A percentile compares a stretch with the other conserved stretches of the same genome.
Evolutionary conservation across 2,888 invertebrate species (phyloP).

Genomic region (Caenorhabditis zanzibari): DNA sequence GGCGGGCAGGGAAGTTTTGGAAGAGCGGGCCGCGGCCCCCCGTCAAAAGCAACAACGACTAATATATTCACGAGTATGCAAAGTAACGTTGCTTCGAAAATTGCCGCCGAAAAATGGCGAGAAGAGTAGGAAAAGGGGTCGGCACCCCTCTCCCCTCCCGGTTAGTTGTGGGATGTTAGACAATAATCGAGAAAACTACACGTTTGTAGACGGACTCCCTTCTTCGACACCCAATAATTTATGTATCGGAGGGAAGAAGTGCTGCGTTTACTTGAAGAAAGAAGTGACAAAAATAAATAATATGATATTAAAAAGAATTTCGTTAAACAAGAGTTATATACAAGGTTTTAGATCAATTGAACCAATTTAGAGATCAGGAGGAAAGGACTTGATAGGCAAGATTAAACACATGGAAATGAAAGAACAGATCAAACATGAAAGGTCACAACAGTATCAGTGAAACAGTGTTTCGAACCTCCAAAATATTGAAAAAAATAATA

Average conservation of each 20-base stretch:
- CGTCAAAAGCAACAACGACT: slow-evolving; percentile 54
- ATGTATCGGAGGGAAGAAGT: slow-evolving; percentile 36
- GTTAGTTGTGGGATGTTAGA: slow-evolving; percentile 31
- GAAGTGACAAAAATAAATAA: slow-evolving; percentile 4
- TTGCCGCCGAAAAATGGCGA: slow-evolving; percentile 31
- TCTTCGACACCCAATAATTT: slow-evolving; percentile 46
- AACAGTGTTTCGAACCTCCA: neutral
- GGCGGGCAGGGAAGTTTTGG: neutral
- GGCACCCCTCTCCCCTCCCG: neutral
- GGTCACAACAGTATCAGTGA: slow-evolving; percentile 20
- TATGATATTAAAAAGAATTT: neutral
- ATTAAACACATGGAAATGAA: slow-evolving; percentile 4
- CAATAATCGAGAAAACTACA: slow-evolving; percentile 58
- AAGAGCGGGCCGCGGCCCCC: slow-evolving; percentile 15
- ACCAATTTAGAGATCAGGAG: neutral
- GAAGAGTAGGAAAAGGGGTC: slow-evolving; percentile 5
- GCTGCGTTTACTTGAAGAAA: neutral
- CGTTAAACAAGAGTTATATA: neutral
- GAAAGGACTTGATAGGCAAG: neutral
- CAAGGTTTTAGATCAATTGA: neutral
- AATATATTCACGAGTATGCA: slow-evolving; percentile 62
- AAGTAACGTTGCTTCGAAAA: slow-evolving; percentile 62
- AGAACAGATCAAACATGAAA: slow-evolving; percentile 31
- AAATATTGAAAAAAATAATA: neutral
- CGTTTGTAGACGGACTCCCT: slow-evolving; percentile 39